Evolutionary conservation across 2,797 vertebrate genomes (phyloP).

Genomic region (Cirrhinus molitorella): DNA sequence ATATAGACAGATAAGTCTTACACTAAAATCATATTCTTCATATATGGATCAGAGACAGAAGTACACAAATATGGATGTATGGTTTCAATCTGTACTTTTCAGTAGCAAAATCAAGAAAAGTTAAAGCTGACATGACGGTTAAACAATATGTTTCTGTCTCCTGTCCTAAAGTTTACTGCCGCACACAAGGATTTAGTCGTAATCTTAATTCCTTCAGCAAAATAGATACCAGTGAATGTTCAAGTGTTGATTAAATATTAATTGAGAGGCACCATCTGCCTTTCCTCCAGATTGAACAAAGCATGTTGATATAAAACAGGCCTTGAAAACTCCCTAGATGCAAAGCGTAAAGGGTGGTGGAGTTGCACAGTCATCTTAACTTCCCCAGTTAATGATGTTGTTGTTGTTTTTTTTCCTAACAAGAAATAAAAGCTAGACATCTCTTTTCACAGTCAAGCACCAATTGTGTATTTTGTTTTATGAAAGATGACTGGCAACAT

Average conservation of each 20-base stretch:
- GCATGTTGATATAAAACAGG: constrained; percentile 56
- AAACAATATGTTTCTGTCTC: neutral
- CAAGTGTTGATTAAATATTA: constrained; percentile 73
- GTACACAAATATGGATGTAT: neutral
- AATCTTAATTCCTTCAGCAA: constrained; percentile 63
- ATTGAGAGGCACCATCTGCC: constrained; percentile 65
- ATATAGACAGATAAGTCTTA: neutral
- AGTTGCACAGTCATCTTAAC: constrained; percentile 21
- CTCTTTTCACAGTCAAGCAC: neutral
- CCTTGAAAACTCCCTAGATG: constrained; percentile 62
- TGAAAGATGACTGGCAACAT: neutral
- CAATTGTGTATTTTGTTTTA: neutral
- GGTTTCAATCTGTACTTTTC: neutral
- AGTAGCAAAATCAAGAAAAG: neutral
- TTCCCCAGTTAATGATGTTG: neutral
- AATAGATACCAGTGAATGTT: constrained; percentile 60
- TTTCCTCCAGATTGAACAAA: constrained; percentile 62
- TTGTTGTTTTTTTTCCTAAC: neutral
- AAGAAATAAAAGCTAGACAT: neutral
- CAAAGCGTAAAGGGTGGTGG: constrained; percentile 24
- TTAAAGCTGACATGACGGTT: neutral
- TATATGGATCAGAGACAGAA: neutral
- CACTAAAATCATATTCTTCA: neutral
- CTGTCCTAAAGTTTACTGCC: neutral
- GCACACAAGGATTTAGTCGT: constrained; percentile 60